A percentile compares a stretch with the other conserved stretches of the same genome.
These are phyloP conservation scores for Diuraphis noxia DNA, from an alignment of 1,140 invertebrate genomes.

Conservation along the genomic window DNA sequence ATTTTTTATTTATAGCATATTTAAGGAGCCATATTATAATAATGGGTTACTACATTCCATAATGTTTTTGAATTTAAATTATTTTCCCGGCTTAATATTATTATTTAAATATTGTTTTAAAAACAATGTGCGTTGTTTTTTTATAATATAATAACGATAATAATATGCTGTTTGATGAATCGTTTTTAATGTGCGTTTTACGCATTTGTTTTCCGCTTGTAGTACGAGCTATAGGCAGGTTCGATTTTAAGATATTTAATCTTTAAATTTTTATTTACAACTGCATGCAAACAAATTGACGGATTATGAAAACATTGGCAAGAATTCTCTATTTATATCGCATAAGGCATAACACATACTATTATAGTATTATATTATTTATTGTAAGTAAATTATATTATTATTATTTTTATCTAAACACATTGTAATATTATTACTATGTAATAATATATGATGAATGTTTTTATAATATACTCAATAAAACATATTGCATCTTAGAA, in stretches of 20 bases:
- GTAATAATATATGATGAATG: not conserved
- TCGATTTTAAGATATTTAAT: too few relatives aligned
- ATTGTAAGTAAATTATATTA: not conserved
- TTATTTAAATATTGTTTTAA: not conserved
- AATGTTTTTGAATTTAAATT: not conserved
- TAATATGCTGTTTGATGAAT: not conserved
- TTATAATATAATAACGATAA: not conserved
- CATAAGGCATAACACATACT: too few relatives aligned
- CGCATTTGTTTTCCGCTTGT: not conserved
- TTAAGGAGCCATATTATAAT: not conserved
- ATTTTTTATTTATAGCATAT: not conserved
- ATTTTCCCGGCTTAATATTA: not conserved
- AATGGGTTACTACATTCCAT: not conserved
- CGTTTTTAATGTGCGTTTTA: slow-evolving; percentile 2
- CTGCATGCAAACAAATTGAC: not conserved
- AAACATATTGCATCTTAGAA: not conserved
- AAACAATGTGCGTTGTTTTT: not conserved
- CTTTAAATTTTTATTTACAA: not conserved
- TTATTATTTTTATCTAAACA: not conserved
- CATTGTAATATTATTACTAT: not conserved
- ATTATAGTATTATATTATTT: not conserved
- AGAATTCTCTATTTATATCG: not conserved
- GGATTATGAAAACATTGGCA: not conserved
- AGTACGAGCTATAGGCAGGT: too few relatives aligned
- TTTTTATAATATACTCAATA: not conserved